Conservation (phyloP, 2,888 invertebrate species). For the Acleris holmiana region DNA sequence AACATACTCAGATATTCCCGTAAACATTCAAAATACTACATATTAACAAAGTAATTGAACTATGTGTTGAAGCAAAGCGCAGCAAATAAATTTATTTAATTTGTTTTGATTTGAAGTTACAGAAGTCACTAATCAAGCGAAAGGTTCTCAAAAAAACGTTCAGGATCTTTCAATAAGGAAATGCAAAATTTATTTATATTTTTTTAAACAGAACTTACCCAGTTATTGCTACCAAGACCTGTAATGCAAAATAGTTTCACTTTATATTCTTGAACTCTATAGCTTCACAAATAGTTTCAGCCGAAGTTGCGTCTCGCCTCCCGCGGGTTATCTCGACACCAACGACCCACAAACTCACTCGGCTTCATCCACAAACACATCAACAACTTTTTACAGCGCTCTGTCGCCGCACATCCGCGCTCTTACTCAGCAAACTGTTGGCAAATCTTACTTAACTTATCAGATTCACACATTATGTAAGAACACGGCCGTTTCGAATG, state of each 20-base stretch:
- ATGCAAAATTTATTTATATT: too few species aligned
- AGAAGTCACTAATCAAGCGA: too few species aligned
- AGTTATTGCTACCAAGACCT: neutral
- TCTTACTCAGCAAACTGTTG: conserved; percentile 32
- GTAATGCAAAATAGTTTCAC: conserved; percentile 13
- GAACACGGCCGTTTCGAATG: conserved; percentile 45
- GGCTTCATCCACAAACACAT: conserved; percentile 38
- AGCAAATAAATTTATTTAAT: too few species aligned
- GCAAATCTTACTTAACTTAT: conserved; percentile 31
- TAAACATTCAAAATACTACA: too few species aligned
- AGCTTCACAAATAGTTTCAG: conserved; percentile 44
- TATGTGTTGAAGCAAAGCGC: too few species aligned
- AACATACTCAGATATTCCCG: too few species aligned
- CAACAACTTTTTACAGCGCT: conserved; percentile 39
- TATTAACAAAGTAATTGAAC: too few species aligned
- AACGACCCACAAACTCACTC: conserved; percentile 37
- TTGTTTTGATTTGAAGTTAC: too few species aligned
- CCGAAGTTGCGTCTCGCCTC: conserved; percentile 42
- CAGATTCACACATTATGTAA: conserved; percentile 46
- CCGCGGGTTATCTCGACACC: conserved; percentile 41
- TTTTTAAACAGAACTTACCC: too few species aligned
- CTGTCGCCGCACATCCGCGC: conserved; percentile 14
- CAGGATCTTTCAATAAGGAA: too few species aligned
- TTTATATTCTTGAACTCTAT: conserved; percentile 34
- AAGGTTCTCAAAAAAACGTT: too few species aligned